Evolutionary conservation across 2,888 invertebrate species (phyloP), one percentile per base, ranked within the genome.

Genomic region (Tetramorium bicarinatum): DNA sequence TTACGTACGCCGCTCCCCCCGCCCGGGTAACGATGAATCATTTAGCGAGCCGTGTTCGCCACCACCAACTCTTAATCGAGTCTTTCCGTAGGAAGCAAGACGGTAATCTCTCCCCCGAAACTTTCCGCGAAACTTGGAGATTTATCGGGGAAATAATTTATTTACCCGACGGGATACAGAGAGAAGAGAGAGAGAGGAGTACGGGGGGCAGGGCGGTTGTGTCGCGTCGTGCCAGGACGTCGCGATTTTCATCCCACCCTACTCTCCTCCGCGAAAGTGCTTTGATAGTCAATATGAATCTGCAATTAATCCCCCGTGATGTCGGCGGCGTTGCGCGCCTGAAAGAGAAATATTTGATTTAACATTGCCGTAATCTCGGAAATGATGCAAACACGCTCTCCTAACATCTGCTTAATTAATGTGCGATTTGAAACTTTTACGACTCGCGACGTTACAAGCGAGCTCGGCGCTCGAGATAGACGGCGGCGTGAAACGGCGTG

Each of bases 101-200:
- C 56, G 80, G 62, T 83, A 77, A 67, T 67, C 79, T 69, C 83
- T 67, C 61, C 21, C 44, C 69, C 49, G 15, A 80, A 84, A 81
- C 56, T 82, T 84, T 84, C 67, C 81, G 41, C 66, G 74, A 67
- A 81, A 81, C 81, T 84, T 67, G 41, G 34, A 49, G 74, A 84
- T 84, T 84, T 84, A 84, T 81, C 81, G 84, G 52, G 18, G 61
- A 72, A 84, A 84, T 84, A 81, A 84, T 84, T 84, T 81, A 84
- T 82, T 84, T 77, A 41, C 49, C 56, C 38, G 21, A 64, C 21
- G 76, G 61, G 25, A 1, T 0, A 34, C 29, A 34, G 11, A 21
- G 44, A 29, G 41, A 41, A 29, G 41, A 41, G 41, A 9, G 41
- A 41, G 41, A 41, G 41, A 49, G 29, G 29, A 29, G 29, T 2